A percentile compares a stretch with the other conserved stretches of the same genome.
Evolutionary conservation across 2,113 vertebrate species (phyloP).

Genomic region (Lucifuga dentata): DNA sequence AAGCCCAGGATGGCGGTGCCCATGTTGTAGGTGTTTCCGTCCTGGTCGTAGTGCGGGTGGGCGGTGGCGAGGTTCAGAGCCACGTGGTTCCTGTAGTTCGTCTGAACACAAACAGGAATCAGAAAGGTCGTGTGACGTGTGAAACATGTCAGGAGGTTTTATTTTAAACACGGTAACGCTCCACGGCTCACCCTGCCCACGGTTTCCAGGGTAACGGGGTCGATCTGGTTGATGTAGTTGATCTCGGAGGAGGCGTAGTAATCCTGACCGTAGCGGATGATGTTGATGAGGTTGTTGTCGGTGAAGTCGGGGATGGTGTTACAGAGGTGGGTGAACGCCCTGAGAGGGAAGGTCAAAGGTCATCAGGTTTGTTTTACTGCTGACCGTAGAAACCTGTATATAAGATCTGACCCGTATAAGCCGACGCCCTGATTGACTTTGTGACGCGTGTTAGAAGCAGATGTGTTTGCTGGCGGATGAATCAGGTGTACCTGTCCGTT

Average conservation of each 20-base stretch:
- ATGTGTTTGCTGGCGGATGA: neutral
- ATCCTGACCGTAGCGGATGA: slow-evolving; percentile 90
- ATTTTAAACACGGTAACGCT: too few relatives aligned
- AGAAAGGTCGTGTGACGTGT: too few relatives aligned
- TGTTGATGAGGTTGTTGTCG: slow-evolving; percentile 96
- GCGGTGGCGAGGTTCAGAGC: slow-evolving; percentile 89
- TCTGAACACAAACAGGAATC: slow-evolving; percentile 67
- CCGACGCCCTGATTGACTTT: too few relatives aligned
- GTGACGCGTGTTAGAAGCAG: too few relatives aligned
- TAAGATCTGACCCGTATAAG: too few relatives aligned
- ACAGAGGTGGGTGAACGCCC: slow-evolving; percentile 89
- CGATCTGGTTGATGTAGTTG: slow-evolving; percentile 92
- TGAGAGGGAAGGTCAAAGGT: slow-evolving; percentile 53
- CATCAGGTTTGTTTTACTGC: too few relatives aligned
- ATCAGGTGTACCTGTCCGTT: too few relatives aligned
- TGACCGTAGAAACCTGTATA: too few relatives aligned
- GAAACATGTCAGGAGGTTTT: too few relatives aligned
- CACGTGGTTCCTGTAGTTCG: slow-evolving; percentile 90
- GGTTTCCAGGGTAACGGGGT: slow-evolving; percentile 88
- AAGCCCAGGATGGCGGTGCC: slow-evolving; percentile 90
- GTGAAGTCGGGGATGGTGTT: slow-evolving; percentile 94
- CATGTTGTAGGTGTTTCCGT: slow-evolving; percentile 92
- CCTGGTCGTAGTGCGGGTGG: slow-evolving; percentile 93
- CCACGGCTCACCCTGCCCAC: slow-evolving; percentile 88
- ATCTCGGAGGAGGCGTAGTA: slow-evolving; percentile 92